Evolutionary conservation across 2,888 invertebrate species (phyloP), one percentile per base, ranked within the genome.

Genomic region (Empis livida): DNA sequence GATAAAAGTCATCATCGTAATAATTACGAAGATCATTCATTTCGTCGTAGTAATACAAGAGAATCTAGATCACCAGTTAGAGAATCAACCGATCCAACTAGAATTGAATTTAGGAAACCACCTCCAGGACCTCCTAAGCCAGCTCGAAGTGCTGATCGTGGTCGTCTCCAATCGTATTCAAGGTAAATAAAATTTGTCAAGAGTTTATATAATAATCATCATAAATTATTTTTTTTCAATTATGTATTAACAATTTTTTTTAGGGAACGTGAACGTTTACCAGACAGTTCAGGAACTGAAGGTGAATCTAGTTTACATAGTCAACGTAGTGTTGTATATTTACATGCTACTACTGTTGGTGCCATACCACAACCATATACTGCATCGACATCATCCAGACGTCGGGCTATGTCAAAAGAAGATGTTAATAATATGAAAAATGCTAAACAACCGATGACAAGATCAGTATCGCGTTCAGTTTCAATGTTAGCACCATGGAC

Each of bases 321-420:
- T 47, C 87, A 87, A 63, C 76, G 85, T 59, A 87, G 87, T 60
- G 82, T 88, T 16, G 88, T 89, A 16, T 89, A 86, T 62, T 72
- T 89, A 45, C 89, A 89, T 61, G 88, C 88, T 45, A 86, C 88
- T 43, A 87, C 88, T 77, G 86, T 89, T 59, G 88, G 88, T 49
- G 88, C 86, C 65, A 89, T 89, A 62, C 88, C 89, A 15, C 82
- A 84, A 57, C 84, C 85, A 31, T 72, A 71, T 54, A 78, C 78
- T 15, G 69, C 77, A 27, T 69, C 73, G 5, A 69, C 77, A 31
- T 55, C 69, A 11, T 69, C 73, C 5, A 74, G 79, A 54, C 74
- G 79, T 55, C 74, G 84, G 38, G 75, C 79, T 14, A 73, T 76
- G 27, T 87, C 87, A 30, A 75, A 86, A 17, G 87, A 87, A 60